Evolutionary conservation across 2,888 invertebrate genomes (phyloP).

Genomic region (Aquatica leii): DNA sequence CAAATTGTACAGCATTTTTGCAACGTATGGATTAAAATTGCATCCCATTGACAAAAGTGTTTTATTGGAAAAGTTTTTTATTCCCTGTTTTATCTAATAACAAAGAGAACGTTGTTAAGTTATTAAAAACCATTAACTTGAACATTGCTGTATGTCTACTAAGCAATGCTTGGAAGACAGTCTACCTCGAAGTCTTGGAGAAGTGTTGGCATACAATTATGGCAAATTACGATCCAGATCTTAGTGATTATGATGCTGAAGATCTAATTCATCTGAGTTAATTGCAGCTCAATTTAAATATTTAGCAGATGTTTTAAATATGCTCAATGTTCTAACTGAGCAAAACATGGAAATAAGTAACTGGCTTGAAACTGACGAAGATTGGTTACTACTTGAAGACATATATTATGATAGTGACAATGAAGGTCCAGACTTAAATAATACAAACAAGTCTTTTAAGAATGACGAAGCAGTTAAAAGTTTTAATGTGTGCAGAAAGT

Average conservation of each 20-base stretch:
- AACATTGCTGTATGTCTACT: neutral
- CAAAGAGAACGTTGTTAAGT: slow-evolving; percentile 18
- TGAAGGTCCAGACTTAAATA: slow-evolving; percentile 1
- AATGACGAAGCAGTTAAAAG: slow-evolving; percentile 5
- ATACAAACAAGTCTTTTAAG: neutral
- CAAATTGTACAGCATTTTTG: neutral
- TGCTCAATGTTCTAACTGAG: neutral
- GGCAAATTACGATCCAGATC: neutral
- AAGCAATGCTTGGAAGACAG: neutral
- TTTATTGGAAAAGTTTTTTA: slow-evolving; percentile 12
- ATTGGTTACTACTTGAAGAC: neutral
- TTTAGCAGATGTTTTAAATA: neutral
- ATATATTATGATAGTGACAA: neutral
- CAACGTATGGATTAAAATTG: slow-evolving; percentile 3
- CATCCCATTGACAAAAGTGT: neutral
- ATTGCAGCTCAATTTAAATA: neutral
- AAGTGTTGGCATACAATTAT: neutral
- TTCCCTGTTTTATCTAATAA: slow-evolving; percentile 22
- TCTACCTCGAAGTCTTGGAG: neutral
- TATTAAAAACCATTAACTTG: neutral
- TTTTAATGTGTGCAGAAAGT: neutral
- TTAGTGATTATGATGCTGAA: neutral
- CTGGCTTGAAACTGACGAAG: neutral
- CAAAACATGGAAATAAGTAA: neutral
- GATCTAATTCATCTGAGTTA: neutral